These are phyloP conservation scores for Gymnoscopelus microlampas DNA, from an alignment of 2,797 vertebrate genomes.

Conservation along the genomic window DNA sequence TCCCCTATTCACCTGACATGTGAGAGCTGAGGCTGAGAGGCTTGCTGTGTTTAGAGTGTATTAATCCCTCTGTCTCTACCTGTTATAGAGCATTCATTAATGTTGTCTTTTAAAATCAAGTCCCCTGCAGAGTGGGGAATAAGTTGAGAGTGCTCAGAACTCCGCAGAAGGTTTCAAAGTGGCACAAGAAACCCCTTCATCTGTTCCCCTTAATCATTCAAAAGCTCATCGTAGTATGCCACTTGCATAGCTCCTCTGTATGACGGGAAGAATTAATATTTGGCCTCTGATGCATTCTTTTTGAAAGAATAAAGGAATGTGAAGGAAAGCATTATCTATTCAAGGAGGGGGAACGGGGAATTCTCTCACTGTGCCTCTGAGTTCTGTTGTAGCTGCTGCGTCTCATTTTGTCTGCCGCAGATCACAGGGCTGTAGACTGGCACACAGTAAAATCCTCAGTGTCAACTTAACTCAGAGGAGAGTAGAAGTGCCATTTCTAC, in stretches of 20 bases:
- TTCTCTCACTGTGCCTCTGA: slow-evolving; percentile 63
- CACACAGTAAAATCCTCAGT: no score
- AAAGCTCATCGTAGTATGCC: slow-evolving; percentile 82
- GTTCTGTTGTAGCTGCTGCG: slow-evolving; percentile 83
- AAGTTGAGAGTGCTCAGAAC: slow-evolving; percentile 79
- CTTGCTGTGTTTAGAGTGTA: slow-evolving; percentile 77
- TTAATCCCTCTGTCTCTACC: slow-evolving; percentile 84
- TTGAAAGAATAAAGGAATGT: slow-evolving; percentile 86
- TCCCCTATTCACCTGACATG: slow-evolving; percentile 65
- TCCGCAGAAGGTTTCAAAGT: slow-evolving; percentile 82
- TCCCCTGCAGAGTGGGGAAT: slow-evolving; percentile 81
- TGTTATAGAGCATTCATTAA: slow-evolving; percentile 83
- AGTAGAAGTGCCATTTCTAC: no score
- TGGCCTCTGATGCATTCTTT: slow-evolving; percentile 88
- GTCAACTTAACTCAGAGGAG: no score
- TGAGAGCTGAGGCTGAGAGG: slow-evolving; percentile 59
- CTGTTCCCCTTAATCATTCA: slow-evolving; percentile 85
- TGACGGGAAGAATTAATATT: slow-evolving; percentile 86
- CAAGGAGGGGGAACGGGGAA: slow-evolving; percentile 80
- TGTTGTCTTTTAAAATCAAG: slow-evolving; percentile 83
- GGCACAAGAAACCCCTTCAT: slow-evolving; percentile 81
- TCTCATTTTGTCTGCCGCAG: slow-evolving; percentile 85
- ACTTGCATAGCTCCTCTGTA: slow-evolving; percentile 78
- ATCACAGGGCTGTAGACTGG: slow-evolving; percentile 81
- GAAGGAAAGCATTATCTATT: slow-evolving; percentile 87